Percentiles rank a stretch among this genome's conserved stretches.
phyloP scores from a whole-genome alignment of 2,888 invertebrate species.

The Phyllotreta cruciferae region DNA sequence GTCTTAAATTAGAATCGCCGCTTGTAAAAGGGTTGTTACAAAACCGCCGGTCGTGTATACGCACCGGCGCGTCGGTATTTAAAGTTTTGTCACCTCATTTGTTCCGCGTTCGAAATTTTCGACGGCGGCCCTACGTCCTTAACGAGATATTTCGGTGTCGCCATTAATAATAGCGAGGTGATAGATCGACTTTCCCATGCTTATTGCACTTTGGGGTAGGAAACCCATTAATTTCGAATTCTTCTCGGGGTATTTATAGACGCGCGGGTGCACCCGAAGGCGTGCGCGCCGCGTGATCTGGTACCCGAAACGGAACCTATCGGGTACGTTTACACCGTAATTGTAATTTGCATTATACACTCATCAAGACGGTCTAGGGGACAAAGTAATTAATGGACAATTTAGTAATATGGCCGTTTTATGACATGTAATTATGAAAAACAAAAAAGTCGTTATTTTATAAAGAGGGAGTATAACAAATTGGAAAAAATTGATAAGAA shows the following conservation, averaged over 20 bases:
- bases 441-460: too few relatives aligned
- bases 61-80: conserved; percentile 11
- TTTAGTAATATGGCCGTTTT: too few relatives aligned
- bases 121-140: conserved; percentile 15
- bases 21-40: conserved; percentile 1
- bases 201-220: conserved; percentile 34
- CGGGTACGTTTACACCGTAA: conserved; percentile 2
- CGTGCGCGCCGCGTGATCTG: conserved; percentile 23
- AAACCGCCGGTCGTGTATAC: conserved; percentile 1
- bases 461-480: too few relatives aligned
- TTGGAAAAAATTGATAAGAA: too few relatives aligned
- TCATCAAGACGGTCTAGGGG: not conserved
- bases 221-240: conserved; percentile 36
- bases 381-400: too few relatives aligned
- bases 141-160: conserved; percentile 34
- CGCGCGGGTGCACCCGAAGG: conserved; percentile 19
- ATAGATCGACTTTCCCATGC: conserved; percentile 36
- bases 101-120: conserved; percentile 29
- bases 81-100: conserved; percentile 36
- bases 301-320: conserved; percentile 9
- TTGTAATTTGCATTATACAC: not conserved
- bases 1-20: not conserved
- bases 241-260: conserved; percentile 34
- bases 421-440: too few relatives aligned
- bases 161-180: conserved; percentile 34